A percentile compares a stretch with the other conserved stretches of the same genome.
phyloP scores from a whole-genome alignment of 2,797 vertebrate species.

The Spinibarbus caldwelli region DNA sequence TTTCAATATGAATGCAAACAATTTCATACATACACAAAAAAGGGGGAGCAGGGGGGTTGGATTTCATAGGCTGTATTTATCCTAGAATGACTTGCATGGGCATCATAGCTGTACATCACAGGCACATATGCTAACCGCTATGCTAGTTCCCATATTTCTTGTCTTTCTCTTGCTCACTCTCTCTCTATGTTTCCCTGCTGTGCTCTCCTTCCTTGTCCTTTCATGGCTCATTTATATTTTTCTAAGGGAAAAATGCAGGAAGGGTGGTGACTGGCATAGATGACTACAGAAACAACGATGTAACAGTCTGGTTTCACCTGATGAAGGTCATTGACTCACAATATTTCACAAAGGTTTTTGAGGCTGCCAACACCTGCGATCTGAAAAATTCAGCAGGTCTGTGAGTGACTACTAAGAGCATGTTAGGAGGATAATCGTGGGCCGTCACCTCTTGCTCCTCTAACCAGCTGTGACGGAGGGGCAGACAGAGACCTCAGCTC shows the following conservation, averaged over 20 bases:
- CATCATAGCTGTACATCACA: neutral
- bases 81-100: neutral
- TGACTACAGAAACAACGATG: constrained; percentile 45
- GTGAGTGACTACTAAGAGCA: constrained; percentile 7
- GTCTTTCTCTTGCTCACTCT: neutral
- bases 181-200: neutral
- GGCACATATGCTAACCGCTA: neutral
- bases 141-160: neutral
- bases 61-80: neutral
- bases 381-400: constrained; percentile 38
- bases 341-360: constrained; percentile 20
- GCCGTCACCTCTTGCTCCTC: constrained; percentile 26
- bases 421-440: constrained; percentile 8
- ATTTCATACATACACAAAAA: neutral
- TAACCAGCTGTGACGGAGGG: constrained; percentile 40
- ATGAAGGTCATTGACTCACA: constrained; percentile 11
- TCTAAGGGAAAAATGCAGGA: constrained; percentile 19
- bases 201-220: constrained; percentile 27
- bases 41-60: neutral
- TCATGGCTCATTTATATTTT: constrained; percentile 53
- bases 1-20: neutral
- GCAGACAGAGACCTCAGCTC: neutral
- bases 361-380: constrained; percentile 20
- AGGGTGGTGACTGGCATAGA: neutral
- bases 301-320: neutral